Percentiles rank a stretch among this genome's conserved stretches.
phyloP scores from a whole-genome alignment of 2,113 vertebrate species.

The Microtus oregoni region DNA sequence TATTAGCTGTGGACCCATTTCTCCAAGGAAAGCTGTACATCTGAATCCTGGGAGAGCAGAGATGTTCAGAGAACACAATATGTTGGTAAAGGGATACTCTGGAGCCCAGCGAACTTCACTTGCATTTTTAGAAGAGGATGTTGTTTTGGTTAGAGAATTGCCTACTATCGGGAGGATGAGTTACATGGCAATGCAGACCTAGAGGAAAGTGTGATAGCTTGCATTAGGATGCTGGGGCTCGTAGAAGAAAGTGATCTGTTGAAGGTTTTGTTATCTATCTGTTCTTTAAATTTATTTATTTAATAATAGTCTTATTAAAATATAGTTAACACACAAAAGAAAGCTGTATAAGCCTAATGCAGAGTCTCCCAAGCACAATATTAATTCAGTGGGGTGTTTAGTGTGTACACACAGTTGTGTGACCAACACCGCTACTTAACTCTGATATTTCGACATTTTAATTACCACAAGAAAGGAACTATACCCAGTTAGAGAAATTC shows the following conservation, averaged over 20 bases:
- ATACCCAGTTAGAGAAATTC: background rate
- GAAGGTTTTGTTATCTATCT: background rate
- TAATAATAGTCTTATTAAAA: conserved; percentile 5
- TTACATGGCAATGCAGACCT: background rate
- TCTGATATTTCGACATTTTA: conserved; percentile 36
- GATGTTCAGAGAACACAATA: background rate
- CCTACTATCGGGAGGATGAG: background rate
- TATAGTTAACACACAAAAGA: background rate
- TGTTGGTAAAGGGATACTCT: background rate
- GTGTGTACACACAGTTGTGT: conserved; percentile 19
- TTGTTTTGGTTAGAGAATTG: background rate
- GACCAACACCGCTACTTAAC: background rate
- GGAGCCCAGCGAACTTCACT: background rate
- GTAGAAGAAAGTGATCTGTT: background rate
- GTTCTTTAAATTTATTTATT: background rate
- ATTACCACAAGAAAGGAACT: background rate
- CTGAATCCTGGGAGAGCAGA: background rate
- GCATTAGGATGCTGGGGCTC: background rate
- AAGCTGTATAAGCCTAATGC: conserved; percentile 1
- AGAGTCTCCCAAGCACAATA: background rate
- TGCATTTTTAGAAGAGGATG: conserved; percentile 4
- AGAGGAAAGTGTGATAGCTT: background rate
- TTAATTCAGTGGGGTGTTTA: conserved; percentile 1
- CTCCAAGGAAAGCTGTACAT: background rate
- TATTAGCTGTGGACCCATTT: background rate